These are phyloP conservation scores for Leptodactylus fuscus DNA, from an alignment of 2,113 vertebrate species.

Conservation along the genomic window DNA sequence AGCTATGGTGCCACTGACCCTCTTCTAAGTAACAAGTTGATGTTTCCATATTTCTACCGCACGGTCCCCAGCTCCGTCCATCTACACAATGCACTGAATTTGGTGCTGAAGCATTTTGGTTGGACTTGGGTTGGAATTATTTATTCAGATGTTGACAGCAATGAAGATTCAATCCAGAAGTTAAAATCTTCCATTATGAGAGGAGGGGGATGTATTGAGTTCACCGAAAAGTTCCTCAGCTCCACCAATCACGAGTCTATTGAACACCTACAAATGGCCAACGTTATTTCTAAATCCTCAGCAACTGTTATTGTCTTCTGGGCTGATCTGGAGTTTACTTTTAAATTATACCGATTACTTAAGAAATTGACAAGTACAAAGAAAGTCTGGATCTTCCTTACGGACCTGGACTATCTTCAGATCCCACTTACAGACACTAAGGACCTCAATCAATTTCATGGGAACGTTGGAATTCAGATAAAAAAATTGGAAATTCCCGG, in stretches of 20 bases:
- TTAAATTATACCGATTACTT: constrained; percentile 10
- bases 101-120: constrained; percentile 18
- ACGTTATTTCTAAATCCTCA: neutral
- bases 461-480: neutral
- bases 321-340: constrained; percentile 39
- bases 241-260: neutral
- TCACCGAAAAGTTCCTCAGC: constrained; percentile 7
- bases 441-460: constrained; percentile 27
- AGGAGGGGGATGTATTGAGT: constrained; percentile 16
- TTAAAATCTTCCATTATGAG: neutral
- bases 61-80: neutral
- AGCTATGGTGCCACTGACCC: constrained; percentile 41
- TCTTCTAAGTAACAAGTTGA: neutral
- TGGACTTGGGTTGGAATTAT: constrained; percentile 42
- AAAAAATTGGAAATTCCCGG: neutral
- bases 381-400: constrained; percentile 28
- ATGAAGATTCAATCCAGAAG: constrained; percentile 16
- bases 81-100: neutral
- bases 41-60: constrained; percentile 26
- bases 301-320: constrained; percentile 35
- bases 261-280: neutral
- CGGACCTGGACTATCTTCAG: constrained; percentile 12
- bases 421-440: neutral
- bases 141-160: constrained; percentile 10
- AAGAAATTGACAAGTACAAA: neutral